phyloP scores from a whole-genome alignment of 2,888 invertebrate species.

The Isotomurus palustris region DNA sequence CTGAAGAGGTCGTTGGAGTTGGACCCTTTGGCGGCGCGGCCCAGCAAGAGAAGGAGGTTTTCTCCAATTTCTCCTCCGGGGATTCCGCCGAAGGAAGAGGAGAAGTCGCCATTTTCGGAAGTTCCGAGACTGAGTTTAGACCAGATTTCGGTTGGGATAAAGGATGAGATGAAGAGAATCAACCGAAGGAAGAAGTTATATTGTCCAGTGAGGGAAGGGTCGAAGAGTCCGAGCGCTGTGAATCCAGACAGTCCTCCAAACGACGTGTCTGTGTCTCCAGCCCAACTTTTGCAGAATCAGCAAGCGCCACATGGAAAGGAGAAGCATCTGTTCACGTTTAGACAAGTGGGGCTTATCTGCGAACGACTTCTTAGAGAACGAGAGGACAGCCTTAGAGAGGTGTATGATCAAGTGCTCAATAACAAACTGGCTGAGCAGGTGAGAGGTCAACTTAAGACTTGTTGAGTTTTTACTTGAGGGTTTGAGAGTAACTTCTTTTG shows the following conservation, averaged over 20 bases:
- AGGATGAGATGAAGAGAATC: slow-evolving; percentile 85
- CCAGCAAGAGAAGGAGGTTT: slow-evolving; percentile 84
- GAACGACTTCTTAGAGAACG: slow-evolving; percentile 94
- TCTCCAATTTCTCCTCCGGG: slow-evolving; percentile 52
- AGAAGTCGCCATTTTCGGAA: slow-evolving; percentile 60
- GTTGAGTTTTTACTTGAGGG: too few relatives aligned
- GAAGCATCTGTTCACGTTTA: slow-evolving; percentile 88
- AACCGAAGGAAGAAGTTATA: slow-evolving; percentile 83
- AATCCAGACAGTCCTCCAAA: slow-evolving; percentile 28
- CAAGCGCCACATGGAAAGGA: too few relatives aligned
- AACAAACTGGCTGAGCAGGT: slow-evolving; percentile 92
- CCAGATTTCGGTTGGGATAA: slow-evolving; percentile 87
- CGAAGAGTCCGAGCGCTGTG: slow-evolving; percentile 29
- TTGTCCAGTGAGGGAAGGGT: slow-evolving; percentile 52
- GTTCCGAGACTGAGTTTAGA: slow-evolving; percentile 56
- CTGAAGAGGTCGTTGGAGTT: slow-evolving; percentile 91
- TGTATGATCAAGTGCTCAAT: slow-evolving; percentile 89
- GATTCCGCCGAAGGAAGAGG: slow-evolving; percentile 52
- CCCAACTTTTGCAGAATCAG: not conserved
- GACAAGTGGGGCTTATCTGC: slow-evolving; percentile 92
- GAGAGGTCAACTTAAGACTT: too few relatives aligned
- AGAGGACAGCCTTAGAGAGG: slow-evolving; percentile 85
- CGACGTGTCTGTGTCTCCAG: not conserved
- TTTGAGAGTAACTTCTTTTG: too few relatives aligned
- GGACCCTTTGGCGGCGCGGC: slow-evolving; percentile 81